Percentiles rank a stretch among this genome's conserved stretches.
These are phyloP conservation scores for Platyura marginata DNA, from an alignment of 1,140 invertebrate genomes.

Conservation along the genomic window DNA sequence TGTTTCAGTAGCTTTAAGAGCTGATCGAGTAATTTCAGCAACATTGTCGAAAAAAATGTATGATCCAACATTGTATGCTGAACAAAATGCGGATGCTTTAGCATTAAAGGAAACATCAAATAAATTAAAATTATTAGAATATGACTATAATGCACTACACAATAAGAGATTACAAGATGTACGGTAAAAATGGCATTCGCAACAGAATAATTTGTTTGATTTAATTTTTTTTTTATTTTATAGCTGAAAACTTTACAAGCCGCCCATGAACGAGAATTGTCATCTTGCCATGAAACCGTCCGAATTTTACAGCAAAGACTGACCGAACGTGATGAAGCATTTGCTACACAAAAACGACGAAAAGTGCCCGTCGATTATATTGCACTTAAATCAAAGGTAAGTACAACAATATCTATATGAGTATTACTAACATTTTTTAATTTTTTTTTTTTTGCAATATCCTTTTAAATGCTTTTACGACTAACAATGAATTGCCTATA, in stretches of 20 bases:
- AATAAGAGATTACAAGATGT: constrained; percentile 56
- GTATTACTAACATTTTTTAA: too few species aligned
- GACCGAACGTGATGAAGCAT: constrained; percentile 18
- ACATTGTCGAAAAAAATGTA: constrained; percentile 25
- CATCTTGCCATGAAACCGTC: constrained; percentile 21
- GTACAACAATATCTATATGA: background rate
- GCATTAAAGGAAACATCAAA: constrained; percentile 36
- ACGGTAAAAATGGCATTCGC: constrained; percentile 19
- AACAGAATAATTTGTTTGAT: background rate
- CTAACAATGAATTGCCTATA: too few species aligned
- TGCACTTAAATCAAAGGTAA: constrained; percentile 23
- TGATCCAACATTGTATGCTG: constrained; percentile 29
- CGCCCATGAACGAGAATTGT: constrained; percentile 56
- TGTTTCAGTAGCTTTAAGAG: too few species aligned
- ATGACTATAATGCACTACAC: constrained; percentile 47
- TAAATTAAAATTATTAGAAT: constrained; percentile 35
- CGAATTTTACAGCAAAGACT: constrained; percentile 20
- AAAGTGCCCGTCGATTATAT: constrained; percentile 24
- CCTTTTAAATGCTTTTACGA: too few species aligned
- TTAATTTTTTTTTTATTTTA: constrained; percentile 9
- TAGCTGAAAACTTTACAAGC: constrained; percentile 55
- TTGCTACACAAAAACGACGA: constrained; percentile 17
- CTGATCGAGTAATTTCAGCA: too few species aligned
- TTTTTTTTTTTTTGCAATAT: too few species aligned
- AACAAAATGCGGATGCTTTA: constrained; percentile 34